Percentiles rank a stretch among this genome's conserved stretches.
These are phyloP conservation scores for Oncorhynchus gorbuscha DNA, from an alignment of 2,113 vertebrate species.

Conservation along the genomic window DNA sequence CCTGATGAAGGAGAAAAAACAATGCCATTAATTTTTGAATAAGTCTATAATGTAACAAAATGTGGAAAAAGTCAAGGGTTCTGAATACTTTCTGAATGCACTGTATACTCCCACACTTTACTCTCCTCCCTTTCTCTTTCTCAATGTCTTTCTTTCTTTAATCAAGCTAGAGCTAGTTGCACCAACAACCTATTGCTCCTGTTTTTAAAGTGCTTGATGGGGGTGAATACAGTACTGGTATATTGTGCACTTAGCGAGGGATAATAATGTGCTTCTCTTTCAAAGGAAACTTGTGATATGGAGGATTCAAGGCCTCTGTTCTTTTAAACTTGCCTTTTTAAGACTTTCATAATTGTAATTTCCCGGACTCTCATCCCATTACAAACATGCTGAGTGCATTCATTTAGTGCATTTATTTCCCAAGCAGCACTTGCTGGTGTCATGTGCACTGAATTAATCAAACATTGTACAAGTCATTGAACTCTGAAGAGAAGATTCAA, in stretches of 20 bases:
- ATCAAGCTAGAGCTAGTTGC: neutral
- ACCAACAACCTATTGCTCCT: too few species aligned
- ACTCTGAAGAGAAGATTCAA: neutral
- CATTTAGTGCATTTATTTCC: neutral
- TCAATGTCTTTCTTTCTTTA: neutral
- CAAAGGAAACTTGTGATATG: neutral
- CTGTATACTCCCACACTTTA: neutral
- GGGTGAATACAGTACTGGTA: neutral
- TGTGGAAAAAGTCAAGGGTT: too few species aligned
- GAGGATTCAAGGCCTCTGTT: neutral
- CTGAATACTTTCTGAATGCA: too few species aligned
- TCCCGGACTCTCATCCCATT: neutral
- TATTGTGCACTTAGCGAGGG: neutral
- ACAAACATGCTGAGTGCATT: neutral
- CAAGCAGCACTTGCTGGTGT: conserved; percentile 10
- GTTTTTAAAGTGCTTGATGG: too few species aligned
- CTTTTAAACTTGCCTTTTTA: neutral
- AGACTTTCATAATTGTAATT: neutral
- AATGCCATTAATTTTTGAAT: too few species aligned
- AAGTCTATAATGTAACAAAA: too few species aligned
- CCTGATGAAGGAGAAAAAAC: too few species aligned
- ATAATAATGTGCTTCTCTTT: neutral
- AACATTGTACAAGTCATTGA: conserved; percentile 23
- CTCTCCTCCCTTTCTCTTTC: neutral
- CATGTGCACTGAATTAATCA: conserved; percentile 21